Evolutionary conservation across 2,113 vertebrate genomes (phyloP).

Genomic region (Proterorhinus semilunaris): DNA sequence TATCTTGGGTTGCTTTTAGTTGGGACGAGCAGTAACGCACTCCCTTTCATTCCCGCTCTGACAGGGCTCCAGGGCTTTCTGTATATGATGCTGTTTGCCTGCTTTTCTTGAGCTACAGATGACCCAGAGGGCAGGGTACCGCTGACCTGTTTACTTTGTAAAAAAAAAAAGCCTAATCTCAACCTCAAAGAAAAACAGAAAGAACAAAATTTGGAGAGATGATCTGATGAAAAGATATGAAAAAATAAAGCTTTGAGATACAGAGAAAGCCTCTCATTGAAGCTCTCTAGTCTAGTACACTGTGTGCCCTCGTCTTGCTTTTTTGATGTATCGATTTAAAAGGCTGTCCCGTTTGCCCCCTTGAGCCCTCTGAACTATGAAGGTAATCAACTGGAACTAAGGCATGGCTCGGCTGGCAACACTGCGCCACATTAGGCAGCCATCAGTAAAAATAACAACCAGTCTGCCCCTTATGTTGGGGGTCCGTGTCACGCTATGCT

Average conservation of each 20-base stretch:
- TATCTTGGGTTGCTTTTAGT: constrained; percentile 21
- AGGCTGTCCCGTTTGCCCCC: constrained; percentile 46
- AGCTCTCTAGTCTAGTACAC: constrained; percentile 14
- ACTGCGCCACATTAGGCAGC: constrained; percentile 64
- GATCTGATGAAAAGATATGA: neutral
- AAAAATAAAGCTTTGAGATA: constrained; percentile 11
- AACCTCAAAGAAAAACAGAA: constrained; percentile 40
- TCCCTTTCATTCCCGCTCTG: neutral
- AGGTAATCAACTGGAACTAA: constrained; percentile 72
- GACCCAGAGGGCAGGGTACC: constrained; percentile 58
- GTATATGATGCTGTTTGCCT: constrained; percentile 44
- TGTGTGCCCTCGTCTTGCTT: constrained; percentile 10
- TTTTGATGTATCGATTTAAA: constrained; percentile 63
- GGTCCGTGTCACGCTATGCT: constrained; percentile 56
- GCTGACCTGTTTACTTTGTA: constrained; percentile 68
- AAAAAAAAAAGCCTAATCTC: constrained; percentile 49
- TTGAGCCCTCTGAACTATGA: constrained; percentile 59
- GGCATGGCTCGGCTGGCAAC: constrained; percentile 59
- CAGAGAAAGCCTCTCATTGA: constrained; percentile 23
- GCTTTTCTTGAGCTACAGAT: constrained; percentile 37
- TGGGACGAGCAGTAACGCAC: constrained; percentile 12
- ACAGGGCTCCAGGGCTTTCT: constrained; percentile 24
- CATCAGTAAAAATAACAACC: constrained; percentile 78
- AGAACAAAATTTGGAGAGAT: constrained; percentile 28
- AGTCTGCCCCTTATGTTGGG: constrained; percentile 59